Conservation (phyloP, 1,140 invertebrate species). For the Periplaneta americana region DNA sequence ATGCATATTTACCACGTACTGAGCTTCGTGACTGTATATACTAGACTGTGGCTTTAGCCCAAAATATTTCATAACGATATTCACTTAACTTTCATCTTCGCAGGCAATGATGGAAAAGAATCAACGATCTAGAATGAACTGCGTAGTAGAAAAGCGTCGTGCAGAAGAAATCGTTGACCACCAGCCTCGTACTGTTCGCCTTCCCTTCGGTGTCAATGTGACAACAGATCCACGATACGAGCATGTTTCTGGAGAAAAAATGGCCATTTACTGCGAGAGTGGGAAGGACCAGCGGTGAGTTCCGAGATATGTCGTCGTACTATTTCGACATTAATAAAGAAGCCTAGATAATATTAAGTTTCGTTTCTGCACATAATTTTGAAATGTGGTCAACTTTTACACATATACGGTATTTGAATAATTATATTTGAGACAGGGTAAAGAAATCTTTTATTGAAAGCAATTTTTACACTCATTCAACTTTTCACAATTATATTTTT, state of each 20-base stretch:
- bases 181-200: constrained; percentile 54
- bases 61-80: no score
- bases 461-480: no score
- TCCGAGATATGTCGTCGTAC: neutral
- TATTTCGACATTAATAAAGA: no score
- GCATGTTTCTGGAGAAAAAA: constrained; percentile 72
- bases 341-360: no score
- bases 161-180: constrained; percentile 76
- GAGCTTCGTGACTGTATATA: no score
- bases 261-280: constrained; percentile 81
- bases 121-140: constrained; percentile 76
- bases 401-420: no score
- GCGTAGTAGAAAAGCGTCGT: constrained; percentile 76
- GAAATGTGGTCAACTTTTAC: neutral
- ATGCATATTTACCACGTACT: no score
- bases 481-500: no score
- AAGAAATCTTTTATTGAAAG: no score
- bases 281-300: constrained; percentile 34
- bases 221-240: constrained; percentile 65
- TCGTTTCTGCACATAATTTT: no score
- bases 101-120: constrained; percentile 65
- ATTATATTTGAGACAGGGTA: no score
- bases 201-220: constrained; percentile 63
- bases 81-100: neutral
- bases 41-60: no score